These are phyloP conservation scores for Diabrotica virgifera DNA, from an alignment of 1,140 invertebrate species.

Conservation along the genomic window DNA sequence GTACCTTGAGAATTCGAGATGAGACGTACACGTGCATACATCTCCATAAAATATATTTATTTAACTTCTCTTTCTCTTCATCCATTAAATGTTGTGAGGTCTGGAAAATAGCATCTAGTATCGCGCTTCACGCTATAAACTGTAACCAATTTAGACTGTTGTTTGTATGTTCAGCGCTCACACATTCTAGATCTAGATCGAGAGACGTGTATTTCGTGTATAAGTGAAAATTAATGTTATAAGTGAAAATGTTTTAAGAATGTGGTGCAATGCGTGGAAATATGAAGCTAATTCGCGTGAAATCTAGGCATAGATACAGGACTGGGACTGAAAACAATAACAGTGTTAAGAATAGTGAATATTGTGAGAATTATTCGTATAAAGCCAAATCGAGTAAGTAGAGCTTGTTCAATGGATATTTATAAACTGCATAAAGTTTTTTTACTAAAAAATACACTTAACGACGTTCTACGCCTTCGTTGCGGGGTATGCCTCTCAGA, in stretches of 20 bases:
- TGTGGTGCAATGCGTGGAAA: neutral
- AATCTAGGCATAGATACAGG: constrained; percentile 11
- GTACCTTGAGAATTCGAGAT: no score
- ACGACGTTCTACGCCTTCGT: no score
- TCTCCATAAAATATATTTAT: no score
- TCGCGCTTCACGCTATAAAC: neutral
- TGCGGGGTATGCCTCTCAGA: no score
- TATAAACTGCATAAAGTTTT: no score
- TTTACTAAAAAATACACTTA: no score
- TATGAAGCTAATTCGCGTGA: constrained; percentile 13
- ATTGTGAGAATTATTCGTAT: neutral
- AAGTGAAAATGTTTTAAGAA: constrained; percentile 2
- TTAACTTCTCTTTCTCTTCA: no score
- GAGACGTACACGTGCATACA: no score
- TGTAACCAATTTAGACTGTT: constrained; percentile 14
- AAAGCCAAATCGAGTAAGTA: neutral
- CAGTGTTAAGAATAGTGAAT: neutral
- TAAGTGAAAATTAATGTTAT: no score
- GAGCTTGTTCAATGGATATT: no score
- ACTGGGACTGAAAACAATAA: constrained; percentile 3
- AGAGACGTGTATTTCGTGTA: no score
- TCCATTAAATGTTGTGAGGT: neutral
- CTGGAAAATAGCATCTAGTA: neutral
- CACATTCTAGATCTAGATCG: constrained; percentile 1
- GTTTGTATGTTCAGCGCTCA: neutral